phyloP scores from a whole-genome alignment of 2,888 invertebrate species.

The Mesorhabditis sp. region DNA sequence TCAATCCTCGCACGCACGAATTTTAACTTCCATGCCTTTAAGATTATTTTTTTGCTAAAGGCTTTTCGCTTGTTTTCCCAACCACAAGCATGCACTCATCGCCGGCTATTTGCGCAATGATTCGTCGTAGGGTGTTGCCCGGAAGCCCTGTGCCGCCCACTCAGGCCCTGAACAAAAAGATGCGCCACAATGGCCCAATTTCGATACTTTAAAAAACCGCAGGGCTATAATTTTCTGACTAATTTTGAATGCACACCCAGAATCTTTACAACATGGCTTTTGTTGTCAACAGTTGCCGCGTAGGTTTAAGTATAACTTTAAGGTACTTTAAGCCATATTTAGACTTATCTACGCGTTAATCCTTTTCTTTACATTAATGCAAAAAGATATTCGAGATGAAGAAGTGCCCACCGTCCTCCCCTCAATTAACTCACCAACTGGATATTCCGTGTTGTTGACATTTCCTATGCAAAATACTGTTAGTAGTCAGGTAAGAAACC shows the following conservation, averaged over 20 bases:
- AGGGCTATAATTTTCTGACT: background rate
- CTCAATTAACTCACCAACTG: background rate
- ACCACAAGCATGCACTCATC: too few relatives aligned
- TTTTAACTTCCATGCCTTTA: too few relatives aligned
- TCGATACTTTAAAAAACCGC: background rate
- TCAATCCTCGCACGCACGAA: too few relatives aligned
- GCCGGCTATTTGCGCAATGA: too few relatives aligned
- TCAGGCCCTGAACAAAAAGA: background rate
- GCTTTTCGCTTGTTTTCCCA: too few relatives aligned
- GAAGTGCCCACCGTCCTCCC: background rate
- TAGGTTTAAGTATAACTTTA: background rate
- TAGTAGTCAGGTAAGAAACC: background rate
- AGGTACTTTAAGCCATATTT: background rate
- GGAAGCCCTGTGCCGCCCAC: too few relatives aligned
- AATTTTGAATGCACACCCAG: conserved; percentile 1
- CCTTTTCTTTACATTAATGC: background rate
- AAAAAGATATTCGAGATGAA: background rate
- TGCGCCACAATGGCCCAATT: background rate
- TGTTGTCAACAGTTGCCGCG: background rate
- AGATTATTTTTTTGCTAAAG: too few relatives aligned
- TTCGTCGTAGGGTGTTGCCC: too few relatives aligned
- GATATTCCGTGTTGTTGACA: background rate
- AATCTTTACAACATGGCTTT: conserved; percentile 1
- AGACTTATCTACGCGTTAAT: conserved; percentile 5
- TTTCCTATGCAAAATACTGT: background rate